Evolutionary conservation across 2,113 vertebrate species (phyloP).

Genomic region (Octodon degus): DNA sequence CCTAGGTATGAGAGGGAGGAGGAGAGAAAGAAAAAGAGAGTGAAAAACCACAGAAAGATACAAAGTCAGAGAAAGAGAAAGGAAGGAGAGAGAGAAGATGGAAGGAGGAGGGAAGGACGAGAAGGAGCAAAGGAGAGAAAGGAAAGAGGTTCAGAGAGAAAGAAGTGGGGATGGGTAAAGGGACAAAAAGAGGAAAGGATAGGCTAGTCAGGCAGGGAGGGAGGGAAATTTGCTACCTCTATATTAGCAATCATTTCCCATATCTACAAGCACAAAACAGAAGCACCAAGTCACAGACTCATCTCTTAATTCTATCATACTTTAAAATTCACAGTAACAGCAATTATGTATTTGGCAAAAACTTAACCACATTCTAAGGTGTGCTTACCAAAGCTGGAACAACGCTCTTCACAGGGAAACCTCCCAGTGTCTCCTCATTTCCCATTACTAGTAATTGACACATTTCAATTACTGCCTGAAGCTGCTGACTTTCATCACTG

Average conservation of each 20-base stretch:
- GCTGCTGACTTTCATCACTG: constrained; percentile 98
- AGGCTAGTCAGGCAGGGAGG: background rate
- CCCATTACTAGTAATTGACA: constrained; percentile 99
- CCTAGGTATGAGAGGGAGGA: background rate
- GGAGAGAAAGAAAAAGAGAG: background rate
- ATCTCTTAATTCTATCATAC: background rate
- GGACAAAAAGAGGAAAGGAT: background rate
- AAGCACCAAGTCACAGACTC: background rate
- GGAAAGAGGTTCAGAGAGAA: background rate
- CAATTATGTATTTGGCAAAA: background rate
- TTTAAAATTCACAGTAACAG: constrained; percentile 12
- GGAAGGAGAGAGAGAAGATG: no score
- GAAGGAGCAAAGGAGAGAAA: background rate
- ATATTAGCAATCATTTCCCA: background rate
- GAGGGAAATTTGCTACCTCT: background rate
- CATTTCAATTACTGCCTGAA: constrained; percentile 99
- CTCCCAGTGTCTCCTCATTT: constrained; percentile 98
- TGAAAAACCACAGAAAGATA: background rate
- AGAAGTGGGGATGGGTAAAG: background rate
- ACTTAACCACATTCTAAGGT: background rate
- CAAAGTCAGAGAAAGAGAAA: background rate
- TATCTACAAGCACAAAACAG: background rate
- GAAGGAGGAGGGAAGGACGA: background rate
- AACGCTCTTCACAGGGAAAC: constrained; percentile 98
- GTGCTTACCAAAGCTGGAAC: constrained; percentile 96